Base-by-base conservation (phyloP, 2,888 invertebrate species). In the Noctua comes region DNA sequence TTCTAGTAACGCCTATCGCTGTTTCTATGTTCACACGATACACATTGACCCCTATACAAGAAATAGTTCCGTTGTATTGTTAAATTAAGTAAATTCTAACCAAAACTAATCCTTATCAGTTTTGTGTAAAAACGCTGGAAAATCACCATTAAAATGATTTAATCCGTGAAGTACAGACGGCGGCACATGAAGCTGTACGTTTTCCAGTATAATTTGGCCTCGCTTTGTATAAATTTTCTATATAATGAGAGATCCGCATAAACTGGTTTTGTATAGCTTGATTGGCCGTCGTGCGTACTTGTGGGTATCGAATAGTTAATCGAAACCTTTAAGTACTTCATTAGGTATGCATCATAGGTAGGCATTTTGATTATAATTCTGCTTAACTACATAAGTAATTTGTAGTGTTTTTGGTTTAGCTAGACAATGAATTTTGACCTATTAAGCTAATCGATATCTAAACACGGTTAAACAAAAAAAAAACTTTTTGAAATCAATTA, bases 61-160 rank as follows among this genome's bases (percentile, higher is more conserved):
- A 70, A 76, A 71, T 54, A 10, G 59, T 76, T 65, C 66, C 48
- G 72, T 75, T 83, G 18, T 54, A 73, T 48, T 66, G 73, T 84
- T 73, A 13, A 76, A 72, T 43, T 74, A 71, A 68, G 40, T 59
- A 68, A 13, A 48, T 59, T 43, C 40, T n/a, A 75, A 64, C 36
- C 31, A 43, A 51, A 83, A 76, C 78, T 59, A 86, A 76, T 84
- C 18, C 76, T 84, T 86, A 84, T 86, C 86, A 68, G 24, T 68
- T 16, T n/a, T 40, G 57, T 27, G 40, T 57, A 73, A 64, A 78
- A 76, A 76, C 27, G 40, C 43, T 71, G 65, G 62, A 76, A 84
- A 79, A 86, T 76, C 0, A 51, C 73, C 68, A 76, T 76, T 71
- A 43, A 59, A 72, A 71, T 70, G n/a, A 31, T 79, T 79, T 43